These are phyloP conservation scores for Biston betularia DNA, from an alignment of 2,888 invertebrate genomes.

Conservation along the genomic window DNA sequence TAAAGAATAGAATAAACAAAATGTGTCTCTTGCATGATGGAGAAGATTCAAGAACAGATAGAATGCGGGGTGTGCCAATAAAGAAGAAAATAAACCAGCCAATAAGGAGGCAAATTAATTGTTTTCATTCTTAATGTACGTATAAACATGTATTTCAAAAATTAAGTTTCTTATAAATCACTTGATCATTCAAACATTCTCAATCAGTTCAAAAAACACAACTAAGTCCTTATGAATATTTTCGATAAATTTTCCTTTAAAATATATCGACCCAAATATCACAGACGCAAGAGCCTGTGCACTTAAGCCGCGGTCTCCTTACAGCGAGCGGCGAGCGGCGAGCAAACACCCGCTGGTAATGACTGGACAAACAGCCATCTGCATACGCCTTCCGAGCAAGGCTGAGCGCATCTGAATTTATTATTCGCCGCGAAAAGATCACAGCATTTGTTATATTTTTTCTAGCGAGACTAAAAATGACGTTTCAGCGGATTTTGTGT, in stretches of 20 bases:
- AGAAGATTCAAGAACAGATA: no score
- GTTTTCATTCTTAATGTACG: neutral
- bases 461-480: conserved; percentile 14
- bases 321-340: conserved; percentile 45
- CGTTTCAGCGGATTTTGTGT: conserved; percentile 6
- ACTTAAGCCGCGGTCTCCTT: conserved; percentile 44
- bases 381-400: conserved; percentile 74
- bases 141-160: neutral
- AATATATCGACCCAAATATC: conserved; percentile 7
- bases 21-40: no score
- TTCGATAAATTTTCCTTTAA: neutral
- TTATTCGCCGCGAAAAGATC: conserved; percentile 41
- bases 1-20: no score
- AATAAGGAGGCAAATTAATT: no score
- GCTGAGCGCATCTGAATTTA: conserved; percentile 44
- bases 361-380: conserved; percentile 88
- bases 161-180: neutral
- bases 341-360: conserved; percentile 79
- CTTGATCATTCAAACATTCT: neutral
- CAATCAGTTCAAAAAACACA: neutral
- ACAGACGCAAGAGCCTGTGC: conserved; percentile 31
- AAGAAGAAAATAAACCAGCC: no score
- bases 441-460: conserved; percentile 23
- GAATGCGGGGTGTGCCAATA: no score
- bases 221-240: neutral